phyloP scores from a whole-genome alignment of 2,113 vertebrate genomes.

The Thalassarche chlororhynchos region DNA sequence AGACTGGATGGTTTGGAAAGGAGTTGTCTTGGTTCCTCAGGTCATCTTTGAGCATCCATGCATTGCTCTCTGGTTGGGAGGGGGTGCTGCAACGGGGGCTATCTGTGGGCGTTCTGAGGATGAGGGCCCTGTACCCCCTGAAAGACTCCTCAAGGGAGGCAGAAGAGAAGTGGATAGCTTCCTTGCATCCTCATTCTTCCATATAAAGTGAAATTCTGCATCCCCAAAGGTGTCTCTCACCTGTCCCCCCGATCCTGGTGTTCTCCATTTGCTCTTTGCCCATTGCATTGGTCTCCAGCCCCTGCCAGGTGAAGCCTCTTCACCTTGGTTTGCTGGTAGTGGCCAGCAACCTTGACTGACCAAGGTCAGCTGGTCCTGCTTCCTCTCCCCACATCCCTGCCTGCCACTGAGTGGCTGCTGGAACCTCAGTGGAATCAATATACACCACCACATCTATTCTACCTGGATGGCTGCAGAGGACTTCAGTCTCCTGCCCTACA shows the following conservation, averaged over 20 bases:
- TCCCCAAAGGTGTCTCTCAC: background rate
- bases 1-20: background rate
- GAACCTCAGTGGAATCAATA: background rate
- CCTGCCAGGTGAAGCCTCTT: background rate
- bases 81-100: background rate
- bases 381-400: background rate
- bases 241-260: fast-evolving
- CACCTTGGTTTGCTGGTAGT: background rate
- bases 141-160: background rate
- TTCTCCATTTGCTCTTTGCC: background rate
- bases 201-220: background rate
- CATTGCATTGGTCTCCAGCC: background rate
- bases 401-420: background rate
- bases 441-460: background rate
- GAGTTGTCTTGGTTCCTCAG: background rate
- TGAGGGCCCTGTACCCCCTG: background rate
- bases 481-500: background rate
- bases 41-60: background rate
- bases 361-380: background rate
- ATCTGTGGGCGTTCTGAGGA: background rate
- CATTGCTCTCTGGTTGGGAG: background rate
- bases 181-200: background rate
- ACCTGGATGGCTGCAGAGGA: background rate
- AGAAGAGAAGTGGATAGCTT: background rate
- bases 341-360: background rate